Evolutionary conservation across 2,888 invertebrate species (phyloP).

Genomic region (Tenthredo scrophulariae): DNA sequence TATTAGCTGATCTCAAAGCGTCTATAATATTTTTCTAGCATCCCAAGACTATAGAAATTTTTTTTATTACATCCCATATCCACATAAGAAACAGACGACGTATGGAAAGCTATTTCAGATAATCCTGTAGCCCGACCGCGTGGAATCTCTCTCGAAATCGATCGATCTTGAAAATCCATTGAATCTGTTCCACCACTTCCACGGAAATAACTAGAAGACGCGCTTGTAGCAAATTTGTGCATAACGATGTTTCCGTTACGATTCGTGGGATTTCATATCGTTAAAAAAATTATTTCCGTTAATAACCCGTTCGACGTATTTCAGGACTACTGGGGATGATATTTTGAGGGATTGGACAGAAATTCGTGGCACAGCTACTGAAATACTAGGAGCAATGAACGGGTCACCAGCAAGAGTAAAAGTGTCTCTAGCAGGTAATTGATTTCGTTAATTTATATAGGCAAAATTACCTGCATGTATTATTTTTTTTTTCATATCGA

Average conservation of each 20-base stretch:
- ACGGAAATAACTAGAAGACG: not conserved
- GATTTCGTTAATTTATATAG: slow-evolving; percentile 21
- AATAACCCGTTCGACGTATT: slow-evolving; percentile 27
- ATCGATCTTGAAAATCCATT: too few species aligned
- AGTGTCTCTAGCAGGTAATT: slow-evolving; percentile 88
- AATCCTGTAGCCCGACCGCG: too few species aligned
- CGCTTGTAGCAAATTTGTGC: too few species aligned
- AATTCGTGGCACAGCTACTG: slow-evolving; percentile 86
- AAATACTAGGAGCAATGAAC: slow-evolving; percentile 82
- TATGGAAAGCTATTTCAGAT: too few species aligned
- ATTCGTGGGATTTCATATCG: not conserved
- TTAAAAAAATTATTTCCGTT: not conserved
- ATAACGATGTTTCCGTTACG: not conserved
- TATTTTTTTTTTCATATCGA: not conserved
- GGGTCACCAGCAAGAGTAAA: slow-evolving; percentile 81
- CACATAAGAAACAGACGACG: too few species aligned
- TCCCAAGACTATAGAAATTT: too few species aligned
- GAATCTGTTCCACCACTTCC: not conserved
- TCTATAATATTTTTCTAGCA: too few species aligned
- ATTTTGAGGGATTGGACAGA: slow-evolving; percentile 93
- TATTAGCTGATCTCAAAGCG: not conserved
- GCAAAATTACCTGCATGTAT: slow-evolving; percentile 26
- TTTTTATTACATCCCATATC: too few species aligned
- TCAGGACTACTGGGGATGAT: slow-evolving; percentile 86
- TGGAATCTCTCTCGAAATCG: too few species aligned